Evolutionary conservation across 2,797 vertebrate genomes (phyloP), one percentile per base, ranked within the genome.

Genomic region (Lophius americanus): DNA sequence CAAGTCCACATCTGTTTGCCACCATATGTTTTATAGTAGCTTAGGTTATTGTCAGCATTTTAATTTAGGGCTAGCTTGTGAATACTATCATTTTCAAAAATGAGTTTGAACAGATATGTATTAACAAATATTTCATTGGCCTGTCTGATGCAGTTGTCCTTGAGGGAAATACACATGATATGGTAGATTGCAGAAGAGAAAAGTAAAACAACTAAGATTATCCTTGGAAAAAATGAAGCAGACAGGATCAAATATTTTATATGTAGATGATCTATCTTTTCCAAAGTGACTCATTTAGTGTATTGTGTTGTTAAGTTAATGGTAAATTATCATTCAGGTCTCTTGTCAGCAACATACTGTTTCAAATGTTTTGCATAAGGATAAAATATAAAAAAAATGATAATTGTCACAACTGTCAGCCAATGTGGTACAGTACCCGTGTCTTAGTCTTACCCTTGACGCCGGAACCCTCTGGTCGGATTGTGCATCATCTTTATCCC

Each of bases 401-500:
- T 83, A 79, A 85, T 82, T 88, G 81, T 87, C 85, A 89, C 46
- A 82, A 61, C 81, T 92, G 85, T 87, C 88, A 87, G 70, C 78
- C 76, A 53, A 73, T 74, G 60, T 51, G n/a, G 60, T 50, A 38
- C 43, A 36, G 55, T 60, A 68, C 49, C 78, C 64, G 65, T 23
- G 48, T 47, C 80, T 87, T 81, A 88, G 80, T 85, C 80, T 91
- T 89, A 88, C 85, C 84, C 88, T 84, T 83, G 85, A 86, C 89
- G 91, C 76, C 57, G 84, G 67, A 71, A 80, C 85, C 66, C 70
- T 85, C 13, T 59, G 79, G 85, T 85, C 54, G 86, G 84, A 75
- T 91, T 69, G 79, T 82, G 70, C 83, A 71, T 90, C 85, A 86
- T 89, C 84, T 84, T 91, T 86, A 90, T 91, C 85, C 88, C 75